Evolutionary conservation across 2,888 invertebrate genomes (phyloP), one percentile per base, ranked within the genome.

Genomic region (Tiliacea citrago): DNA sequence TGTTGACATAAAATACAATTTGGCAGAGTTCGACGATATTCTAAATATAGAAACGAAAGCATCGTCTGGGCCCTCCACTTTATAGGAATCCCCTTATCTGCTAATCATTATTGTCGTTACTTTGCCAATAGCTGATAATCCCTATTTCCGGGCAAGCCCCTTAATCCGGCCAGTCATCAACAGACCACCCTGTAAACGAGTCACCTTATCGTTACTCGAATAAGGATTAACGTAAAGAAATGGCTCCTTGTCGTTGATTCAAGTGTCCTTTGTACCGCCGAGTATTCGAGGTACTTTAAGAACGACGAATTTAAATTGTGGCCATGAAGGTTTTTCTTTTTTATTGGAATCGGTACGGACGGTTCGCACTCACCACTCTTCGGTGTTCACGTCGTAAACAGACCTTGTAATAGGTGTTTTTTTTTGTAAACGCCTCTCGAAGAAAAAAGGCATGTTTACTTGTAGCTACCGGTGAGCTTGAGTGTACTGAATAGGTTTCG

Each of bases 151-250:
- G 39, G 6, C 39, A 6, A 61, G 18, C 53, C 29, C 24, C 69
- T 71, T 68, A 73, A 82, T 73, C 68, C 65, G 58, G 62, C 42
- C 62, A 73, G 76, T 79, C 76, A 75, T 83, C 75, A 81, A 55
- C 73, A 74, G 90, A 87, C 90, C 90, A 90, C 90, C 90, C 86
- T 63, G 71, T 67, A 75, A 84, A 80, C 75, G 61, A 81, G 61
- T 47, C 65, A 75, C 75, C 66, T 82, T 83, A 75, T 76, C 75
- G 77, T 73, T 75, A 78, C 82, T 66, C 47, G 71, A 80, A 85
- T 75, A 81, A 82, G 86, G 85, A 90, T 89, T 88, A 86, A 86
- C 77, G 81, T 86, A 83, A 84, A 69, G 70, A 75, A 75, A 83
- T 77, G 73, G 77, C 73, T 83, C 82, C 83, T 86, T 85, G 85